A percentile compares a stretch with the other conserved stretches of the same genome.
These are phyloP conservation scores for Phanerotoma sp. DNA, from an alignment of 2,888 invertebrate species.

Conservation along the genomic window DNA sequence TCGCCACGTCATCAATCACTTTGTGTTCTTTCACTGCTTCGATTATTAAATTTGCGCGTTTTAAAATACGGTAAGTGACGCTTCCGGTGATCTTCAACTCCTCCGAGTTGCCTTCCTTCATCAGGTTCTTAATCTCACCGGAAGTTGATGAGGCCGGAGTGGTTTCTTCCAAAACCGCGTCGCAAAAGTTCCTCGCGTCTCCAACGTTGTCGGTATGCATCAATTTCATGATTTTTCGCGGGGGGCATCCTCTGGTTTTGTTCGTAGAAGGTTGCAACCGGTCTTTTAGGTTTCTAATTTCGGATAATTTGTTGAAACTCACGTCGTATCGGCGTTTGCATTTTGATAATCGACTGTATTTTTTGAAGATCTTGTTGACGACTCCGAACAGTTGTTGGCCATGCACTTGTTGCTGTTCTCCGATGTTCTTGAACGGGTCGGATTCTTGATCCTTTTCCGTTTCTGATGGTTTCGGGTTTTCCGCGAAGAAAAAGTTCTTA, in stretches of 20 bases:
- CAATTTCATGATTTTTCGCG: not conserved
- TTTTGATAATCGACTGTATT: slow-evolving; percentile 3
- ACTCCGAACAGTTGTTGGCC: slow-evolving; percentile 2
- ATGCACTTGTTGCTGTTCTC: not conserved
- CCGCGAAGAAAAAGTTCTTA: not conserved
- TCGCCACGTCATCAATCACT: slow-evolving; percentile 62
- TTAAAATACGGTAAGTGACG: slow-evolving; percentile 58
- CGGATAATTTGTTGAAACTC: not conserved
- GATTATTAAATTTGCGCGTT: slow-evolving; percentile 66
- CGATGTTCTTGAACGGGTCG: not conserved
- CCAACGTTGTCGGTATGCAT: not conserved
- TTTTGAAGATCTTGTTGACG: slow-evolving; percentile 9
- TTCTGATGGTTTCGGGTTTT: too few species aligned
- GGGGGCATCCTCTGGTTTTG: too few species aligned
- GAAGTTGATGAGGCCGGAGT: not conserved
- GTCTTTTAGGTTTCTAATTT: not conserved
- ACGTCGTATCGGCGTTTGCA: not conserved
- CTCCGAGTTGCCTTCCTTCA: slow-evolving; percentile 42
- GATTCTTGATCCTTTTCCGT: not conserved
- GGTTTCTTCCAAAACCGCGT: not conserved
- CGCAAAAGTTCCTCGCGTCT: not conserved
- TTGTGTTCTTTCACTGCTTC: slow-evolving; percentile 63
- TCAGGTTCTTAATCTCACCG: slow-evolving; percentile 34
- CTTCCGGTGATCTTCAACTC: slow-evolving; percentile 38
- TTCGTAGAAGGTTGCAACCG: too few species aligned